Base-by-base conservation (phyloP, 2,113 vertebrate genomes). In the Apistogramma diplotaenia region DNA sequence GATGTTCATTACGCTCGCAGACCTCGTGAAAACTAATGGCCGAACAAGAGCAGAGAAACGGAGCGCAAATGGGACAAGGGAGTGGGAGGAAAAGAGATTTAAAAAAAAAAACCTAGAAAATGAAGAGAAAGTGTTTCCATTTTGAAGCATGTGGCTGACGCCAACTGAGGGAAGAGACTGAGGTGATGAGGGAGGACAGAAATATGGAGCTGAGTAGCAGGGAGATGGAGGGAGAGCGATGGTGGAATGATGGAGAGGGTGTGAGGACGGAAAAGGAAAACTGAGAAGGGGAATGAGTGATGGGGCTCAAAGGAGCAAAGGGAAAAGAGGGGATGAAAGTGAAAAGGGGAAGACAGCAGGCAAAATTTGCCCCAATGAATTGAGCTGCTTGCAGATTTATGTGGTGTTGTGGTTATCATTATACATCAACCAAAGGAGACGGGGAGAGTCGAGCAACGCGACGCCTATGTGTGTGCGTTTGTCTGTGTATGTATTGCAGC, bases 351-450 rank as follows among this genome's bases (percentile, higher is more conserved):
- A 88, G 88, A 90, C 86, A 59, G 90, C 85, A 82, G 85, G 85
- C 78, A 91, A 92, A 93, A 93, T 93, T 89, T 92, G 81, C 87
- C 85, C 78, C 87, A 78, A 80, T 92, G 91, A 93, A 85, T 85
- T 4, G 81, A 89, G 91, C 83, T 78, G 86, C 89, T 78, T 85
- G 61, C 81, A 87, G 87, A 91, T 94, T 92, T 90, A 93, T 93
- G 79, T 76, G 86, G 87, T 86, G 88, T 92, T 91, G 80, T 78
- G 88, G 85, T 84, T 86, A 87, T 93, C 90, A 89, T 91, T 91
- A 89, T 89, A 90, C 83, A 90, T 91, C 88, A 88, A 74, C 85
- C 85, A 74, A 79, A 87, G 88, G 79, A 85, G 85, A 84, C 84
- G 83, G 70, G 56, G 77, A 78, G 59, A 86, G 79, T 86, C 21